Percentiles rank a stretch among this genome's conserved stretches.
phyloP scores from a whole-genome alignment of 1,140 invertebrate species.

The Ceratina calcarata region DNA sequence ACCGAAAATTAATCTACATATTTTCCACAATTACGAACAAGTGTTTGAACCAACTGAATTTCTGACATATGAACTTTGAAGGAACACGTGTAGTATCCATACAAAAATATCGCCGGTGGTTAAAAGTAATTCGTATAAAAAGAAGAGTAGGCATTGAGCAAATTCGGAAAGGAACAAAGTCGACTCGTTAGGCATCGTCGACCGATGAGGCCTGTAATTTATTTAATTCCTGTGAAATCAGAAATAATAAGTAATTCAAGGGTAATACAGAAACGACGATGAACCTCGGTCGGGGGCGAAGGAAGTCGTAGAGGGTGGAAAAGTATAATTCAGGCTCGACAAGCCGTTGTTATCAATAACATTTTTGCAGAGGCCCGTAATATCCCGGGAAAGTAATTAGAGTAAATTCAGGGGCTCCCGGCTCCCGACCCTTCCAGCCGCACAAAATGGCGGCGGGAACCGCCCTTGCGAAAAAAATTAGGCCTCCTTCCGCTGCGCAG shows the following conservation, averaged over 20 bases:
- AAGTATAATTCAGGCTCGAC: constrained; percentile 56
- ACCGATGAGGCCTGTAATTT: background rate
- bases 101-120: no score
- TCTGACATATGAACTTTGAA: no score
- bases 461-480: constrained; percentile 75
- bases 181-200: background rate
- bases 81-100: no score
- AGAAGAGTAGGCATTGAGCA: no score
- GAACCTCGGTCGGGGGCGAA: background rate
- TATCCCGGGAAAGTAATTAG: constrained; percentile 75
- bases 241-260: constrained; percentile 57
- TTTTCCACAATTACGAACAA: no score
- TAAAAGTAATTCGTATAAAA: background rate
- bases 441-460: constrained; percentile 76
- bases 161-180: background rate
- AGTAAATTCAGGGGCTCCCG: constrained; percentile 74
- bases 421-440: constrained; percentile 69
- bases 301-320: background rate
- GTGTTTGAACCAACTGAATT: no score
- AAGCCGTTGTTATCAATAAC: constrained; percentile 74
- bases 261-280: constrained; percentile 42
- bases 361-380: constrained; percentile 70
- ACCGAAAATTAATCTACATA: no score
- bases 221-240: constrained; percentile 37
- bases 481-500: constrained; percentile 68